Base-by-base conservation (phyloP, 1,140 invertebrate genomes). In the Papilio xuthus region DNA sequence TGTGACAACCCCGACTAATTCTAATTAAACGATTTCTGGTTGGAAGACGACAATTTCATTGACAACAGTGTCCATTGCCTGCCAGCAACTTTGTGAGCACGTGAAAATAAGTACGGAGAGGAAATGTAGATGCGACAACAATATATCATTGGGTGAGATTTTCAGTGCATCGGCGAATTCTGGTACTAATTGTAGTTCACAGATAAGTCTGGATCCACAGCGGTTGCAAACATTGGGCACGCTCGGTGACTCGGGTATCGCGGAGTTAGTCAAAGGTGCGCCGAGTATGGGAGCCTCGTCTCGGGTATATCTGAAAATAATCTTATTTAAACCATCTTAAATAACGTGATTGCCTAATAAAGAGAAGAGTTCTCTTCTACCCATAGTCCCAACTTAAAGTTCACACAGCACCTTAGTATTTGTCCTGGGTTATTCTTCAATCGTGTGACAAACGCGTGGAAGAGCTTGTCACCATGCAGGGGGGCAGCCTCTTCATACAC, bases 51-150 rank as follows among this genome's bases (percentile, higher is more conserved):
- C 95, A 79, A 94, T 94, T 93, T 98, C 97, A 81, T 96, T 95
- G 78, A 96, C 95, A 80, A 95, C 94, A 37, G 92, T 94, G 83
- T 97, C 96, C 12, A 95, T 95, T 6, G 95, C 91, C 67, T 95
- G 95, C 97, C 97, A 98, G 90, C 97, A 98, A 89, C 97, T 98
- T 83, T 95, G 95, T n/a, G 95, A 90, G 88, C 97, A 98, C 2
- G 97, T 97, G 84, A 96, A 98, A 23, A 98, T 90, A 42, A 97
- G 90, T 10, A 97, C 96, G 41, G 97, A 97, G 10, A 97, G 97
- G 90, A 97, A 98, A 90, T 98, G 97, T 42, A 98, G 78, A 77
- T 94, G 90, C 18, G 90, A 82, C 9, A 93, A 94, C 3, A 92
- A 85, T 26, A 85, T 85, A 78, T 95, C 95, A 32, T 86, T 93